Percentiles rank a stretch among this genome's conserved stretches.
Evolutionary conservation across 2,888 invertebrate genomes (phyloP).

Genomic region (Leptinotarsa tumamoca): DNA sequence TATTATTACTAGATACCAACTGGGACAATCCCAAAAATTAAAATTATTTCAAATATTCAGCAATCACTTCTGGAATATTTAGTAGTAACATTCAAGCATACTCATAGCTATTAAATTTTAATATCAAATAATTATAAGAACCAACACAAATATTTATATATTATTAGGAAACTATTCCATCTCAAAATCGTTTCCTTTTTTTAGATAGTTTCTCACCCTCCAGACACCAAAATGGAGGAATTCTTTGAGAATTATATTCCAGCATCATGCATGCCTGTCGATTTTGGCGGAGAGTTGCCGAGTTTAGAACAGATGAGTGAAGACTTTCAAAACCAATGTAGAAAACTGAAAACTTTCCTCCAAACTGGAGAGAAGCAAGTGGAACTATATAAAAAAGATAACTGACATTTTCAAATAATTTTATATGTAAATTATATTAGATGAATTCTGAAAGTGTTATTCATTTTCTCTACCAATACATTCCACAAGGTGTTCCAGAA

Average conservation of each 20-base stretch:
- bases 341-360: slow-evolving; percentile 56
- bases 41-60: too few relatives aligned
- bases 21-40: too few relatives aligned
- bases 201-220: slow-evolving; percentile 73
- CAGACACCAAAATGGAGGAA: slow-evolving; percentile 68
- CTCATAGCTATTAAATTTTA: too few relatives aligned
- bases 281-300: slow-evolving; percentile 73
- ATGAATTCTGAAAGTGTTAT: neutral
- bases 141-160: too few relatives aligned
- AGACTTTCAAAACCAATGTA: slow-evolving; percentile 61
- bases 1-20: too few relatives aligned
- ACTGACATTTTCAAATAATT: slow-evolving; percentile 12
- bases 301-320: slow-evolving; percentile 70
- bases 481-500: too few relatives aligned
- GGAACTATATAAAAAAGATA: slow-evolving; percentile 58
- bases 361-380: slow-evolving; percentile 59
- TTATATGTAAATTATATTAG: neutral
- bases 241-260: slow-evolving; percentile 70
- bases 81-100: too few relatives aligned
- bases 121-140: too few relatives aligned
- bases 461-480: too few relatives aligned
- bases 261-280: slow-evolving; percentile 65
- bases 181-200: slow-evolving; percentile 24
- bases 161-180: too few relatives aligned
- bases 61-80: too few relatives aligned